Evolutionary conservation across 2,113 vertebrate genomes (phyloP), one percentile per base, ranked within the genome.

Genomic region (Monarcha castaneiventris): DNA sequence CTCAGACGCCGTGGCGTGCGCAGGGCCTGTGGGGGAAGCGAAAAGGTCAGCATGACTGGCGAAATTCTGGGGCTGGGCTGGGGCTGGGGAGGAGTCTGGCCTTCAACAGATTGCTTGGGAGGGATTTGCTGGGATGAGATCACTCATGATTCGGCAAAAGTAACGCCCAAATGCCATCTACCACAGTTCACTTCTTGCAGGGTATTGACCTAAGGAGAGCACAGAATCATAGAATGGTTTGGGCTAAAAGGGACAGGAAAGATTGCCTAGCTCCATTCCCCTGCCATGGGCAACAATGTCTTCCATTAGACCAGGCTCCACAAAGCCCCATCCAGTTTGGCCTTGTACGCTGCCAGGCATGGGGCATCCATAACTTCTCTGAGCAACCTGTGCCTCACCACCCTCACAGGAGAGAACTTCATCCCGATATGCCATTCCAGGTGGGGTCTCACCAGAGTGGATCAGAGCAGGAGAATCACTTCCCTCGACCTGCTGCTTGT

Each of bases 401-500:
- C 12, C 18, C 18, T 32, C 49, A 12, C 7, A 44, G 22, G 6
- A 14, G 25, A 77, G 35, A 29, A 14, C 16, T 55, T 69, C n/a
- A 27, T 27, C 39, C 48, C 7, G 3, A 9, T 43, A 16, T 0
- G 1, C 21, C 15, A 6, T 15, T 48, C 33, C 21, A 25, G 32
- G 11, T 9, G 49, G 15, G 19, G 22, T 58, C 43, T 71, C 58
- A 51, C 3, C 14, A 55, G 30, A 41, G 10, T 16, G n/a, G 74
- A 48, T 13, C 7, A 35, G n/a, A 73, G 30, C 0, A 0, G n/a
- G 30, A 61, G n/a, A 54, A 55, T 43, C 26, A 10, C 22, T 32
- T 68, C 16, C 61, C 32, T 33, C 0, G 0, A 21, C 39, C 37
- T 61, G 44, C 59, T 66, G n/a, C 20, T n/a, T 0, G 0, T 21